Base-by-base conservation (phyloP, 2,113 vertebrate species). In the Uropsilus gracilis region DNA sequence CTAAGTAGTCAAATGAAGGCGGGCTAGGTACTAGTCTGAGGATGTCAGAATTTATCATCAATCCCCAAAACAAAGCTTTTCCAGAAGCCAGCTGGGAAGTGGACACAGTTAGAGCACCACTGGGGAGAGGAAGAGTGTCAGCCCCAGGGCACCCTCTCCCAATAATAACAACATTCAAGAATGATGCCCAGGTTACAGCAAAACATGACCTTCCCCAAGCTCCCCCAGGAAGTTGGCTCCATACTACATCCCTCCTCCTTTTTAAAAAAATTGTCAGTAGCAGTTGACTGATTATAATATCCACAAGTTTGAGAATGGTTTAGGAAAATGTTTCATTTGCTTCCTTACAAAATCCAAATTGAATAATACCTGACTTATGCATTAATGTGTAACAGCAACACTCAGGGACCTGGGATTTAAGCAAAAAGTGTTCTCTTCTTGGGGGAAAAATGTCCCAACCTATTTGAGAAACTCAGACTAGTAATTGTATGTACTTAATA, bases 161-260 rank as follows among this genome's bases (percentile, higher is more conserved):
- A 99, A 99, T 99, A 99, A 99, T 99, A 99, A 99, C 99, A 99
- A 99, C 98, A 99, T 99, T 99, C 98, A 99, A 98, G 98, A 98
- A 98, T 94, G 77, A 98, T 96, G 97, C 98, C 97, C 97, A 98
- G 99, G 99, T 99, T 99, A 99, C 94, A 97, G 98, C 98, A 97
- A 98, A 98, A 96, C 97, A 96, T 99, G 99, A 99, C 99, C 98
- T 98, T 97, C 98, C 98, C 97, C 84, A 97, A 97, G 98, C 97
- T 94, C 98, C 97, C 91, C 95, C 97, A 98, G 99, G 98, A 99
- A 98, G 98, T 97, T 98, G 98, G 98, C 98, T 98, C 90, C 86
- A 95, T 98, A 98, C 98, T 98, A 98, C 97, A 96, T 97, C n/a
- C 28, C 84, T 55, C 34, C 24, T 92, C 76, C 78, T 90, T 91